These are phyloP conservation scores for Mastigias papua DNA, from an alignment of 30 jellyfish, hydroid and myxozoan species.

Conservation along the genomic window DNA sequence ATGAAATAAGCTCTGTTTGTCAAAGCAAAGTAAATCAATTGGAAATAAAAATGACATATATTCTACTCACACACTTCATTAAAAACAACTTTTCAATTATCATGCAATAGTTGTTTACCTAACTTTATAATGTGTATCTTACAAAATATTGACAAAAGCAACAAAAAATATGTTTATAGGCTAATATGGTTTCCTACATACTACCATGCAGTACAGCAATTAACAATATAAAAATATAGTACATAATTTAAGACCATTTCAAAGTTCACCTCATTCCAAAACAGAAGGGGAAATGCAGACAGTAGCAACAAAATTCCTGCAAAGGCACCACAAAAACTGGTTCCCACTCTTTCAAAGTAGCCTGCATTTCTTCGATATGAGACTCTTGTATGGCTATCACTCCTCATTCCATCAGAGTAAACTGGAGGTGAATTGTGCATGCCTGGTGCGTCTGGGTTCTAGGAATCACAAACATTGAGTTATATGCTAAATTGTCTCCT, in stretches of 20 bases:
- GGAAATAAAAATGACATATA: no score
- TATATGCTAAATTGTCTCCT: no score
- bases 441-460: constrained; percentile 89
- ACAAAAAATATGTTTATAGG: no score
- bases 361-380: constrained; percentile 92
- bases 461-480: background rate
- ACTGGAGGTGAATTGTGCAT: constrained; percentile 71
- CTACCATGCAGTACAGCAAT: background rate
- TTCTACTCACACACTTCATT: no score
- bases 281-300: constrained; percentile 88
- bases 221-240: background rate
- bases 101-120: no score
- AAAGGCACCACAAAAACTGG: constrained; percentile 89
- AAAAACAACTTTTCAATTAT: no score
- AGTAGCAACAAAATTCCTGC: constrained; percentile 75
- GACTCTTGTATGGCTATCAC: constrained; percentile 83
- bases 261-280: constrained; percentile 87
- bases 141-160: background rate
- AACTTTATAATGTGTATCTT: no score
- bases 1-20: no score
- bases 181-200: background rate
- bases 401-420: constrained; percentile 34
- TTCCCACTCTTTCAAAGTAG: constrained; percentile 93
- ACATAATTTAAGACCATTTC: background rate
- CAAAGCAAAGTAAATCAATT: no score